A percentile compares a stretch with the other conserved stretches of the same genome.
Evolutionary conservation across 1,140 invertebrate species (phyloP).

Genomic region (Agrilus planipennis): DNA sequence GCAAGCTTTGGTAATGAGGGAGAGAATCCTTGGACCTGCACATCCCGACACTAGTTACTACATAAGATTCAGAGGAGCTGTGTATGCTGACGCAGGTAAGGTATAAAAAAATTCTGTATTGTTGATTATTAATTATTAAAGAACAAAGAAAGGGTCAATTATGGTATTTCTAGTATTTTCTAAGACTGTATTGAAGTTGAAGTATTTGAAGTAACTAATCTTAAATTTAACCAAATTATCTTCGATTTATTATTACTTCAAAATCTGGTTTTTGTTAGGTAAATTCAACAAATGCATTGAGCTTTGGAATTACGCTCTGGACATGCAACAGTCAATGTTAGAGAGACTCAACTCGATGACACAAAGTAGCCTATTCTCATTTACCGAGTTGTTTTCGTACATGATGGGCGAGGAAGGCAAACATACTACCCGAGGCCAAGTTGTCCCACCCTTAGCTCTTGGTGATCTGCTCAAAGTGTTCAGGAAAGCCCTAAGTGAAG

Average conservation of each 20-base stretch:
- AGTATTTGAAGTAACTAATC: too few relatives aligned
- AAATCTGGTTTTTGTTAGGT: too few relatives aligned
- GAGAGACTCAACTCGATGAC: conserved; percentile 91
- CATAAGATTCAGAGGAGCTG: conserved; percentile 83
- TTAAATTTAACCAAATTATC: too few relatives aligned
- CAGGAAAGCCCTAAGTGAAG: conserved; percentile 60
- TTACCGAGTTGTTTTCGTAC: conserved; percentile 89
- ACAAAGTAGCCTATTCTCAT: conserved; percentile 83
- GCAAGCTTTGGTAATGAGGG: conserved; percentile 88
- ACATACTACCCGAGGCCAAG: conserved; percentile 52
- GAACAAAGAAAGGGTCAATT: too few relatives aligned
- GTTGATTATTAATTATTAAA: too few relatives aligned
- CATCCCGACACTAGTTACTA: conserved; percentile 96
- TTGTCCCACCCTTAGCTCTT: conserved; percentile 66
- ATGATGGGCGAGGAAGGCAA: conserved; percentile 74
- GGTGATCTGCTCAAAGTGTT: conserved; percentile 72
- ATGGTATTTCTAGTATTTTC: too few relatives aligned
- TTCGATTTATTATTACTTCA: too few relatives aligned
- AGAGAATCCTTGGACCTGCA: conserved; percentile 80
- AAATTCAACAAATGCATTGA: conserved; percentile 54
- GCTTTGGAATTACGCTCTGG: conserved; percentile 92
- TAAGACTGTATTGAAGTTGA: too few relatives aligned
- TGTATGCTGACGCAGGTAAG: conserved; percentile 90
- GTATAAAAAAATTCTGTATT: too few relatives aligned
- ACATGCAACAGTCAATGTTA: conserved; percentile 88